Base-by-base conservation (phyloP, 2,113 vertebrate genomes). In the Galeopterus variegatus region DNA sequence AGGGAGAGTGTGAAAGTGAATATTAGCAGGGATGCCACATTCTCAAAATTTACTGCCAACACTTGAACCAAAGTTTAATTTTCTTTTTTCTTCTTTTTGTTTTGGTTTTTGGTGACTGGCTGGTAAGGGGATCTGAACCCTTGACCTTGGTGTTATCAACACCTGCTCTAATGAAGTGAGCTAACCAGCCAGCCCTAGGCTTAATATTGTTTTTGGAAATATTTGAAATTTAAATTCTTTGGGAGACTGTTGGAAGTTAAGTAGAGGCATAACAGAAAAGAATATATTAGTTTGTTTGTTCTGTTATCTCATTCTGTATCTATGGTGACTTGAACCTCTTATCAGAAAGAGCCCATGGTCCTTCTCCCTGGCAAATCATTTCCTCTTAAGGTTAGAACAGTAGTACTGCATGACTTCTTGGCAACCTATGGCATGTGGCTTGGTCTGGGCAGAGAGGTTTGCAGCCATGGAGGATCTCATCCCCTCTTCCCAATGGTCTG, bases 171-270 rank as follows among this genome's bases (percentile, higher is more conserved):
- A 41, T 4, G 41, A 41, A 41, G 41, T 41, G 41, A 41, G 41
- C 41, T 41, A 41, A 41, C 41, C 41, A 41, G 41, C 41, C 41
- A 41, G 41, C 41, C 41, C 41, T 41, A 41, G 41, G 41, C 41
- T 41, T 41, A 41, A 41, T 41, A 41, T 41, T 41, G 41, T 41
- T 41, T 87, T 86, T 64, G 62, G 67, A 80, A 87, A 79, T 64
- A 93, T 6, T 88, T 93, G 76, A 86, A 90, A 69, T 80, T 88
- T 72, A 88, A 95, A 65, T 93, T 94, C 18, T 17, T 48, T 77
- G 48, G 72, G 41, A 80, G 8, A 26, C n/a, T 88, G 21, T 84
- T 83, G 72, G 45, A 13, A 91, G 41, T 83, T 90, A 73, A 77
- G 48, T 73, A 90, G 79, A 83, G 52, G 24, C 7, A 31, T 69